phyloP scores from a whole-genome alignment of 2,113 vertebrate genomes.

The Leucosticte australis region DNA sequence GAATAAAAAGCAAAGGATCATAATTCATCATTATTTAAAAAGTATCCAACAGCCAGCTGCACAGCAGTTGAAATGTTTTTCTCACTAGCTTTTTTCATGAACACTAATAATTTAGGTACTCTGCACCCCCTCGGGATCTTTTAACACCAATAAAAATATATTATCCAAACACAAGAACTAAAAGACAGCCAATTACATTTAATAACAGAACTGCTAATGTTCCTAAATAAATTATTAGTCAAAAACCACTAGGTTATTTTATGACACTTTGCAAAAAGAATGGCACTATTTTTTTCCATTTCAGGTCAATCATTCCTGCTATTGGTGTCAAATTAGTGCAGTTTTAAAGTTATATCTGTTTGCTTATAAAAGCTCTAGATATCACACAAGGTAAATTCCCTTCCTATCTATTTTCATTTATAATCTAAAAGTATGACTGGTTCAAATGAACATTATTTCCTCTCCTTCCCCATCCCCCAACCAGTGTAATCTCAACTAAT shows the following conservation, averaged over 20 bases:
- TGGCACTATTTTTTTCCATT: neutral
- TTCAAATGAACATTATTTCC: neutral
- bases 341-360: neutral
- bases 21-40: neutral
- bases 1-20: slow-evolving; percentile 31
- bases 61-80: neutral
- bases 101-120: neutral
- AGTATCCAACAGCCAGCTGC: neutral
- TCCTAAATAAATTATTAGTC: neutral
- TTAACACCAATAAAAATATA: neutral
- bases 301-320: neutral
- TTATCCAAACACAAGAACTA: neutral
- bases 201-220: slow-evolving; percentile 20
- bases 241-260: neutral
- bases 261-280: neutral
- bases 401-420: neutral
- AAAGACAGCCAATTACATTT: neutral
- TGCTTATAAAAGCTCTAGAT: neutral
- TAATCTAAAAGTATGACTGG: neutral
- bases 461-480: neutral
- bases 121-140: neutral
- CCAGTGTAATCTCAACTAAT: neutral
- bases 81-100: neutral
- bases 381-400: neutral
- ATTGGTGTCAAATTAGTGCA: neutral